Base-by-base conservation (phyloP, 2,888 invertebrate genomes). In the Eucriotettix oculatus region DNA sequence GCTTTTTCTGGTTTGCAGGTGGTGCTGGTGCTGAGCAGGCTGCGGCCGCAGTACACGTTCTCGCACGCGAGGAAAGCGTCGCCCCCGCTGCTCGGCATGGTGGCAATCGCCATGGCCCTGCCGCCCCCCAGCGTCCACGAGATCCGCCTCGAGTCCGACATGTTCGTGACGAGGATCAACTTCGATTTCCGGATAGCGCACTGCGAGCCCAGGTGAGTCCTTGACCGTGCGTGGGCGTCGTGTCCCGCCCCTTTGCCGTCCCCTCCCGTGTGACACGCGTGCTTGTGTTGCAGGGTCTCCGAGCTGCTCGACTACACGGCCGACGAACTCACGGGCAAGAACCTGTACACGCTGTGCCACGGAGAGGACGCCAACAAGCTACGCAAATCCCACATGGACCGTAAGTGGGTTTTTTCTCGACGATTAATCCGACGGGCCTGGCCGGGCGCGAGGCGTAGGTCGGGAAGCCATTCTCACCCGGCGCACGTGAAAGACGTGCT, bases 51-150 rank as follows among this genome's bases (percentile, higher is more conserved):
- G 75, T 90, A 92, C 74, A 89, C 90, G 62, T 94, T 92, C 76
- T 90, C 91, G 12, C 89, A 93, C 75, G 86, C 88, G 66, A 82
- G 93, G 69, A 93, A 93, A 75, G 82, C 88, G 0, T 86, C 90
- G 58, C 90, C 92, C 14, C 87, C 90, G 10, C 78, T 93, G 42
- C 76, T 97, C 67, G 96, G 96, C 40, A 89, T 96, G 88, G 94
- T 96, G 61, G 96, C 91, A 9, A 73, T 97, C 68, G 97, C 96
- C 66, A 95, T 97, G 67, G 97, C 96, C 11, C 78, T 97, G 66
- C 97, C 97, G 55, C 96, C 97, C 12, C 96, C 97, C 12, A 95
- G 94, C 65, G 93, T 97, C 65, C 95, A 97, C 72, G 97, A 97
- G 78, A 93, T 96, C 68, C 84, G 95, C 67, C 79, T 97, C 68